Conservation (phyloP, 2,113 vertebrate genomes). For the Casuarius casuarius region DNA sequence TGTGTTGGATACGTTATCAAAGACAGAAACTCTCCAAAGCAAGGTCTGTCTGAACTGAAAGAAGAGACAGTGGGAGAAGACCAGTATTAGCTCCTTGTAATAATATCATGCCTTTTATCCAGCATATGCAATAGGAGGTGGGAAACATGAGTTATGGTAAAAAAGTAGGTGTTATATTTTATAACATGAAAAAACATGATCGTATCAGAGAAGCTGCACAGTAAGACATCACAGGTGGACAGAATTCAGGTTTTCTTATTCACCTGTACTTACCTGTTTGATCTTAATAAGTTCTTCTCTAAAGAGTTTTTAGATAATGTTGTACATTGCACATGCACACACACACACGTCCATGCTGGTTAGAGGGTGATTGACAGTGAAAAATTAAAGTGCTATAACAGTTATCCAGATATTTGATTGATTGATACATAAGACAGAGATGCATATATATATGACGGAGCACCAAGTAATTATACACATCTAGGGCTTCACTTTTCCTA, state of each 20-base stretch:
- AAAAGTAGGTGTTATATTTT: background rate
- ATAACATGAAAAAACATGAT: background rate
- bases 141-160: background rate
- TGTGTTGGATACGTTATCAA: background rate
- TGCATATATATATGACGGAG: background rate
- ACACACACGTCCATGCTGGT: background rate
- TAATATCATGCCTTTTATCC: background rate
- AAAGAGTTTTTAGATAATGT: background rate
- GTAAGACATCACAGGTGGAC: background rate
- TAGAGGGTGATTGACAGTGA: conserved; percentile 1
- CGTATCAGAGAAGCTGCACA: background rate
- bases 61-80: background rate
- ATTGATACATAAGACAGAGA: background rate
- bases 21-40: background rate
- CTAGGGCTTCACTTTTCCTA: background rate
- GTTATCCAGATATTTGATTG: background rate
- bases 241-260: background rate
- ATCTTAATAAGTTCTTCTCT: background rate
- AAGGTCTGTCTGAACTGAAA: background rate
- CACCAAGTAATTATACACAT: background rate
- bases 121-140: fast-evolving
- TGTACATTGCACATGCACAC: background rate
- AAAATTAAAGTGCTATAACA: conserved; percentile 3
- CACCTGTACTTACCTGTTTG: background rate
- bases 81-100: too few species aligned